Base-by-base conservation (phyloP, 2,797 vertebrate genomes). In the Carduelis carduelis region DNA sequence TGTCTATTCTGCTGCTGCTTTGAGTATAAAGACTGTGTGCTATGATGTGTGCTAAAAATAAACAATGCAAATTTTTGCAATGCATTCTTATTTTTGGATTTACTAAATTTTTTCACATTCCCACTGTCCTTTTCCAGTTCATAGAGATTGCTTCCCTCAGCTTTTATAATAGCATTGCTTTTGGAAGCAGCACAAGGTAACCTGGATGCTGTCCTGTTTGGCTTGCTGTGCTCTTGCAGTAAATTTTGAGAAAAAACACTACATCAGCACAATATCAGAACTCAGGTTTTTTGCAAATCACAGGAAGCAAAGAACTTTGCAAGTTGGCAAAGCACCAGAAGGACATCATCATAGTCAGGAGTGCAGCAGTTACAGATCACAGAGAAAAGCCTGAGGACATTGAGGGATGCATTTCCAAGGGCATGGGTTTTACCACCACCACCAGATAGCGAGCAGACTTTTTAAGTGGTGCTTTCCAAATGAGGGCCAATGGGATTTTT, bases 121-220 rank as follows among this genome's bases (percentile, higher is more conserved):
- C 41, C 35, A 27, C 6, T 63, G 60, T 69, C 57, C 65, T 83
- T 69, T 93, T 86, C 50, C 59, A 74, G 60, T 81, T 91, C 30
- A 60, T 34, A 74, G 35, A 89, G 52, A 89, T 28, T 90, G 85
- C 80, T 95, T 96, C 59, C 37, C 52, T 83, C 94, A 90, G 95
- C 85, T 96, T 83, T 93, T 88, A 85, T 69, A 71, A 61, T 1
- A 1, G 47, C 65, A 76, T 19, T 86, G 47, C 77, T 91, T 83
- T 95, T 88, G 89, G 93, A 97, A 90, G 52, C 87, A 70, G 52
- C 87, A 89, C 87, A 94, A 72, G 74, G 77, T 79, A 96, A 76
- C 89, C 89, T 95, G 94, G 93, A 93, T 86, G 91, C 80, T 93
- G 80, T 87, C 43, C 66, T 91, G 44, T 61, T 86, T 92, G 89